Conservation (phyloP, 2,888 invertebrate species). For the Cenopis cana region DNA sequence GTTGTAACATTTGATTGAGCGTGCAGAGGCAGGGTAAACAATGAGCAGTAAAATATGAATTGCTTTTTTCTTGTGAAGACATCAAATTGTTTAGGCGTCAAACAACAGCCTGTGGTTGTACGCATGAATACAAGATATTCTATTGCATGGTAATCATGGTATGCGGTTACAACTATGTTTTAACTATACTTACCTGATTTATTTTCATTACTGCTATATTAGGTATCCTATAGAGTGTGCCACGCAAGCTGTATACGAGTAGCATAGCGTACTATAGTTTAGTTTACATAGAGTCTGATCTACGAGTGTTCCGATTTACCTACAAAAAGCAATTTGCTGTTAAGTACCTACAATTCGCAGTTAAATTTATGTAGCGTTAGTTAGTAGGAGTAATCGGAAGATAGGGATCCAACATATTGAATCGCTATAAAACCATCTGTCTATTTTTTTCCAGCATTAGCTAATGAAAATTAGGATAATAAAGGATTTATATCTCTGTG, state of each 20-base stretch:
- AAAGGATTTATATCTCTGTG: neutral
- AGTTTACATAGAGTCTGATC: too few relatives aligned
- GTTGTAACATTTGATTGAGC: slow-evolving; percentile 21
- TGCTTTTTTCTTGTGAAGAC: slow-evolving; percentile 10
- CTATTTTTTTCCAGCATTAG: neutral
- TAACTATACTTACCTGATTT: too few relatives aligned
- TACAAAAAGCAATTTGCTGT: neutral
- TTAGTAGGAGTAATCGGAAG: neutral
- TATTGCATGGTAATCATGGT: too few relatives aligned
- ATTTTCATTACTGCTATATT: too few relatives aligned
- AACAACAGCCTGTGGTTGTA: neutral
- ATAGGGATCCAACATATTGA: too few relatives aligned
- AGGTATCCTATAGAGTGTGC: too few relatives aligned
- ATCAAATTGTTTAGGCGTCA: neutral
- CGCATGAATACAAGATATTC: neutral
- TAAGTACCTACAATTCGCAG: neutral
- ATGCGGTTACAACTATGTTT: too few relatives aligned
- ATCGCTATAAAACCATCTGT: too few relatives aligned
- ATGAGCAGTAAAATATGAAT: slow-evolving; percentile 33
- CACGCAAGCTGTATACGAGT: too few relatives aligned
- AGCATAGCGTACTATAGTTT: too few relatives aligned
- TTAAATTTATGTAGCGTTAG: neutral
- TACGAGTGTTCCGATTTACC: too few relatives aligned
- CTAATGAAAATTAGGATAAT: neutral
- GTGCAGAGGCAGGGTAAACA: slow-evolving; percentile 15